Conservation (phyloP, 2,797 vertebrate species). For the Coregonus suidteri region DNA sequence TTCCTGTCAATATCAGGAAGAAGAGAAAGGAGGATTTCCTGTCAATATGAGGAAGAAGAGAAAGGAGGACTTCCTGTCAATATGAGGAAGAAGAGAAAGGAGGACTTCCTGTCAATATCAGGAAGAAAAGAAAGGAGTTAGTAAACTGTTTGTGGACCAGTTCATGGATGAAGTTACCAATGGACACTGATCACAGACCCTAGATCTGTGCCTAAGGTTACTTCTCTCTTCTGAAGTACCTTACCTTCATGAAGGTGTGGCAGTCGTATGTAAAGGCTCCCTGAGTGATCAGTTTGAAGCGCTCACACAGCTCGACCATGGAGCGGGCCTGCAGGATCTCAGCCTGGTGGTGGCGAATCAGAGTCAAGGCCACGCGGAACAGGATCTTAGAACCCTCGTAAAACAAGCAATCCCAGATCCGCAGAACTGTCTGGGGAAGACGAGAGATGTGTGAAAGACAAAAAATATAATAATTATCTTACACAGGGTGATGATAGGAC, state of each 20-base stretch:
- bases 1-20: slow-evolving; percentile 68
- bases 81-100: slow-evolving; percentile 5
- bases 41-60: no score
- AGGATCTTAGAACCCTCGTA: slow-evolving; percentile 95
- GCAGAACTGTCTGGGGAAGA: slow-evolving; percentile 85
- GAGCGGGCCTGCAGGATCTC: slow-evolving; percentile 85
- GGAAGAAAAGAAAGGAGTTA: background rate
- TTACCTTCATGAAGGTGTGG: slow-evolving; percentile 93
- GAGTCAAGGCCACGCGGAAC: slow-evolving; percentile 91
- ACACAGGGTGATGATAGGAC: background rate
- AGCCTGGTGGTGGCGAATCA: slow-evolving; percentile 87
- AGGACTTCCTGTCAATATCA: background rate
- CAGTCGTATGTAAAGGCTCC: slow-evolving; percentile 88
- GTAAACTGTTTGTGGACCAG: no score
- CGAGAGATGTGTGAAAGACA: slow-evolving; percentile 6
- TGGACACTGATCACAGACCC: background rate
- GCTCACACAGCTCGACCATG: slow-evolving; percentile 85
- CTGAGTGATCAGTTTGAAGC: slow-evolving; percentile 88
- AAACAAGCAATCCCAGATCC: slow-evolving; percentile 96
- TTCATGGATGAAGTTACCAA: no score
- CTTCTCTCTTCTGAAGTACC: background rate
- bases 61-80: background rate
- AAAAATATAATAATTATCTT: background rate
- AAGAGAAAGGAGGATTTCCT: background rate
- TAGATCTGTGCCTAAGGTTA: background rate